Percentiles rank a stretch among this genome's conserved stretches.
Evolutionary conservation across 1,140 invertebrate genomes (phyloP).

Genomic region (Hydropsyche tenuis): DNA sequence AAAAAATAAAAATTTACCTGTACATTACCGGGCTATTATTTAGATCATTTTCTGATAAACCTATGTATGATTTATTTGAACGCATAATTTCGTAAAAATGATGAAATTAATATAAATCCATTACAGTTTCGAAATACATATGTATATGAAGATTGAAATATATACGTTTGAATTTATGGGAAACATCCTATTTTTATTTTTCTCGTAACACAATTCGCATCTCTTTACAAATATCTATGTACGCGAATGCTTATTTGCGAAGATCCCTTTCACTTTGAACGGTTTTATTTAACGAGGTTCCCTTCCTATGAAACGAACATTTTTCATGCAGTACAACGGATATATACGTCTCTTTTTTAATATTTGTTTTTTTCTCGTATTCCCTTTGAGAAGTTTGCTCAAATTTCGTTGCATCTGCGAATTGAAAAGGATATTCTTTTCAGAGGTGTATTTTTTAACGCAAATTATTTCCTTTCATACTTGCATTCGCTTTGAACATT

Average conservation of each 20-base stretch:
- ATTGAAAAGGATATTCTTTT: constrained; percentile 4
- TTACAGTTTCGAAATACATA: too few species aligned
- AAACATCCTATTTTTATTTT: neutral
- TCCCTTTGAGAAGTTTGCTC: constrained; percentile 11
- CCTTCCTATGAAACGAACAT: neutral
- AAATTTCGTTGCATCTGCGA: neutral
- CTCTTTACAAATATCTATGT: neutral
- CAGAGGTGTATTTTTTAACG: too few species aligned
- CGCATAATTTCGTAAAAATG: too few species aligned
- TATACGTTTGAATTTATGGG: neutral
- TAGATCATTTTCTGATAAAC: too few species aligned
- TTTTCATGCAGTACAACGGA: neutral
- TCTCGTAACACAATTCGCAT: too few species aligned
- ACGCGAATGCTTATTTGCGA: neutral
- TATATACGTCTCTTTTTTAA: neutral
- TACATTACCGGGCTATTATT: too few species aligned
- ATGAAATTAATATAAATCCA: too few species aligned
- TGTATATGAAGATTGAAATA: neutral
- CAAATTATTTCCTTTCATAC: too few species aligned
- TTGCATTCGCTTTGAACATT: too few species aligned
- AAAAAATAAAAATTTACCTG: too few species aligned
- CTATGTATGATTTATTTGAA: too few species aligned
- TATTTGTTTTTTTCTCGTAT: neutral
- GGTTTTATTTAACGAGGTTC: constrained; percentile 17
- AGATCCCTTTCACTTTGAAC: constrained; percentile 15